A percentile compares a stretch with the other conserved stretches of the same genome.
These are phyloP conservation scores for Chionodraco myersi DNA, from an alignment of 2,113 vertebrate genomes.

Conservation along the genomic window DNA sequence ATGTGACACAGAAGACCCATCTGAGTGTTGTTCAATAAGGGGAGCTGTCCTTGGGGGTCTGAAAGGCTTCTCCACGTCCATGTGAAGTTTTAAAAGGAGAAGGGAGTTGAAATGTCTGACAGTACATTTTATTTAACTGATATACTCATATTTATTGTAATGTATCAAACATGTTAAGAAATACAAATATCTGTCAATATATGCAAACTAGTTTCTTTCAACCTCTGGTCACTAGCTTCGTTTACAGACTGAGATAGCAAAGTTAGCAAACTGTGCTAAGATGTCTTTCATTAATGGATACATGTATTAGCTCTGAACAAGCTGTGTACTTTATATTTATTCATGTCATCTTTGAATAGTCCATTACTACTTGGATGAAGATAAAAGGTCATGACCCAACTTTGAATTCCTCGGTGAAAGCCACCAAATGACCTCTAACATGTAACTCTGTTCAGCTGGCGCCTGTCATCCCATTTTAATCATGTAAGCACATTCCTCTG, in stretches of 20 bases:
- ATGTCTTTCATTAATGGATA: not conserved
- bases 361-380: not conserved
- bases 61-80: not conserved
- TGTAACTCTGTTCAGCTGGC: not conserved
- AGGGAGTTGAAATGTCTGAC: no score
- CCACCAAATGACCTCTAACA: constrained; percentile 1
- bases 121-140: no score
- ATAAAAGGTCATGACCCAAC: not conserved
- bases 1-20: not conserved
- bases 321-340: not conserved
- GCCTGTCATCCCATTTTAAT: not conserved
- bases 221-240: no score
- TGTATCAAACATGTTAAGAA: no score
- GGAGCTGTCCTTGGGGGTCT: not conserved
- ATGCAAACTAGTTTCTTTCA: no score
- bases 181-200: no score
- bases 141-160: no score
- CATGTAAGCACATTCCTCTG: constrained; percentile 32
- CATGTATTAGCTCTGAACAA: no score
- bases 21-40: not conserved
- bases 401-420: not conserved
- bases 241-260: no score
- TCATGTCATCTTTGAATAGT: not conserved
- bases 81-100: no score
- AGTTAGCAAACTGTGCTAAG: not conserved